phyloP scores from a whole-genome alignment of 64 coral and sea anemone species.

The Montipora sp. region DNA sequence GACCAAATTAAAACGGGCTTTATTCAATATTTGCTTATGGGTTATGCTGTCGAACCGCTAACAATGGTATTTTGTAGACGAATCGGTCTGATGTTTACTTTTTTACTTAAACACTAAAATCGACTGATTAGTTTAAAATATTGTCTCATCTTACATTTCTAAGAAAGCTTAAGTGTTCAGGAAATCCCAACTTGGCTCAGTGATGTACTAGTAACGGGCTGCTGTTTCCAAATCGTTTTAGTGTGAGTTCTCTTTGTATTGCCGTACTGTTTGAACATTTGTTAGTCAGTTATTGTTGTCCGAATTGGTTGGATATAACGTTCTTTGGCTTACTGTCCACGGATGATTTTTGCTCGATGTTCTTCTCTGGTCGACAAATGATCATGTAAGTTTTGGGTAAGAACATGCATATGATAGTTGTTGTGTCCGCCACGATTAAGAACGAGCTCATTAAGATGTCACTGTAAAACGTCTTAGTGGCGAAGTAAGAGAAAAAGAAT shows the following conservation, averaged over 20 bases:
- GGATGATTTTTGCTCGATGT: conserved; percentile 54
- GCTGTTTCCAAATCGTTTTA: too few species aligned
- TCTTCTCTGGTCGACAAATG: conserved; percentile 84
- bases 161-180: too few species aligned
- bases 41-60: background rate
- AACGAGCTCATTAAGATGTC: conserved; percentile 79
- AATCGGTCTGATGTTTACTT: background rate
- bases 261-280: background rate
- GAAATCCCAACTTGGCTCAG: too few species aligned
- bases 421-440: conserved; percentile 67
- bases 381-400: conserved; percentile 93
- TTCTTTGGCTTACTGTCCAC: conserved; percentile 37
- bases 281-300: too few species aligned
- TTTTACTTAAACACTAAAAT: background rate
- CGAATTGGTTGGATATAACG: conserved; percentile 19
- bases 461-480: conserved; percentile 73
- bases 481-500: conserved; percentile 84
- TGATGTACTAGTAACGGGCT: too few species aligned
- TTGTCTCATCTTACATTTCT: too few species aligned
- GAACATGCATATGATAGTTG: conserved; percentile 83
- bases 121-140: too few species aligned
- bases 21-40: background rate
- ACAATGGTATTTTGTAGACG: background rate
- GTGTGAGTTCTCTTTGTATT: background rate
- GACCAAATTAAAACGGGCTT: background rate